Percentiles rank a stretch among this genome's conserved stretches.
phyloP scores from a whole-genome alignment of 2,888 invertebrate genomes.

The Pelosia muscerda region DNA sequence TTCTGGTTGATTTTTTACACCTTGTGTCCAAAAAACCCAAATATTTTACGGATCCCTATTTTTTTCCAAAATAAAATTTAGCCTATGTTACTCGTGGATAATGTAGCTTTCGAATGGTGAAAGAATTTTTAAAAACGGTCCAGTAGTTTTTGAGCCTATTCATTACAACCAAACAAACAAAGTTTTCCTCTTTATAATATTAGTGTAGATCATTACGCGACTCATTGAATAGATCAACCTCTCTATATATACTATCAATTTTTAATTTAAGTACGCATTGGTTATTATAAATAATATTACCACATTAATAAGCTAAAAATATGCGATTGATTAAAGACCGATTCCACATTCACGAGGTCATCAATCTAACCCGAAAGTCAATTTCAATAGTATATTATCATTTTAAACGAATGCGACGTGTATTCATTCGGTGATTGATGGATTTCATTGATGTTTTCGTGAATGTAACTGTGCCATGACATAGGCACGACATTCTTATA shows the following conservation, averaged over 20 bases:
- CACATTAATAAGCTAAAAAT: slow-evolving; percentile 5
- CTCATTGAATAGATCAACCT: slow-evolving; percentile 1
- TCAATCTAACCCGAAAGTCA: slow-evolving; percentile 15
- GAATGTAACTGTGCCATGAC: slow-evolving; percentile 5
- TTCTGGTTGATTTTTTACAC: too few species aligned
- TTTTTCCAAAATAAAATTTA: too few species aligned
- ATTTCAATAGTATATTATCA: slow-evolving; percentile 14
- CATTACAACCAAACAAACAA: too few species aligned
- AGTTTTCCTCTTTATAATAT: too few species aligned
- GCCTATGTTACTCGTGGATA: too few species aligned
- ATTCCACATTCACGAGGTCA: slow-evolving; percentile 12
- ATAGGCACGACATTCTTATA: neutral
- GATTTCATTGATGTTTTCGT: slow-evolving; percentile 20
- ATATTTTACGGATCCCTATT: too few species aligned
- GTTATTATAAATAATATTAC: neutral
- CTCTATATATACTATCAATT: neutral
- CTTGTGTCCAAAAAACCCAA: too few species aligned
- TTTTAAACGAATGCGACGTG: slow-evolving; percentile 18
- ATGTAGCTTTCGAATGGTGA: too few species aligned
- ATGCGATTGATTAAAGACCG: slow-evolving; percentile 12
- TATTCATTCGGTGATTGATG: slow-evolving; percentile 19
- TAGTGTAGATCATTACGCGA: slow-evolving; percentile 1
- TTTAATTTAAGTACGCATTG: neutral
- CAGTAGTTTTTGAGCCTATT: too few species aligned
- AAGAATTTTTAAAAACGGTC: too few species aligned